Evolutionary conservation across 2,113 vertebrate species (phyloP).

Genomic region (Lophochroa leadbeateri): DNA sequence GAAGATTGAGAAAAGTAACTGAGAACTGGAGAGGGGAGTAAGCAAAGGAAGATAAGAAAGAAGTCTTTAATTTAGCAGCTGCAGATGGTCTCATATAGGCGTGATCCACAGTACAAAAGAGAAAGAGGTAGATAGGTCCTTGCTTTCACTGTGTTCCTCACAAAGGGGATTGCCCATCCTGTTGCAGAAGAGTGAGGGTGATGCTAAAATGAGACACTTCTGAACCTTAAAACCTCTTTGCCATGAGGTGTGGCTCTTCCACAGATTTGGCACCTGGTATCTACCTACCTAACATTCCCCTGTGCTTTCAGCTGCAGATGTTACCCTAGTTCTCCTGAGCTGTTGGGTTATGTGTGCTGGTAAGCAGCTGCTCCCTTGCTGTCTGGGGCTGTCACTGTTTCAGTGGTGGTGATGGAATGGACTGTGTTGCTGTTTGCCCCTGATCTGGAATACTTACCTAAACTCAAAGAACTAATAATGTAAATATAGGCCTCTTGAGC

Average conservation of each 20-base stretch:
- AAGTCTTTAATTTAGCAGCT: neutral
- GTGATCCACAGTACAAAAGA: neutral
- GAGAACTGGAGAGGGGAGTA: neutral
- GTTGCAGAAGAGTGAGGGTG: neutral
- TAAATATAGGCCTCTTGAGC: neutral
- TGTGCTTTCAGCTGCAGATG: neutral
- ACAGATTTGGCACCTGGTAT: neutral
- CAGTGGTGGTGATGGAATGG: neutral
- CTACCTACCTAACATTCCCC: neutral
- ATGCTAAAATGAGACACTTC: neutral
- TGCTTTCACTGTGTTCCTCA: rapidly evolving
- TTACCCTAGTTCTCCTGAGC: neutral
- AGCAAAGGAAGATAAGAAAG: neutral
- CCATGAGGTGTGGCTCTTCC: neutral
- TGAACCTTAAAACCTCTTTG: neutral
- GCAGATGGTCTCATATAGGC: neutral
- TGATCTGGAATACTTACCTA: neutral
- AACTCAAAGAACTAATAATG: neutral
- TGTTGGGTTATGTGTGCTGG: neutral
- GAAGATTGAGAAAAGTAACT: neutral
- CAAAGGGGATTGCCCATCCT: neutral
- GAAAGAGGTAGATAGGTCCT: neutral
- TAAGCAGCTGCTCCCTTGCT: neutral
- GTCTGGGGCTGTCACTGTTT: neutral
- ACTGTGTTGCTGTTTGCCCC: neutral